Base-by-base conservation (phyloP, 2,797 vertebrate genomes). In the Remorina albescens region DNA sequence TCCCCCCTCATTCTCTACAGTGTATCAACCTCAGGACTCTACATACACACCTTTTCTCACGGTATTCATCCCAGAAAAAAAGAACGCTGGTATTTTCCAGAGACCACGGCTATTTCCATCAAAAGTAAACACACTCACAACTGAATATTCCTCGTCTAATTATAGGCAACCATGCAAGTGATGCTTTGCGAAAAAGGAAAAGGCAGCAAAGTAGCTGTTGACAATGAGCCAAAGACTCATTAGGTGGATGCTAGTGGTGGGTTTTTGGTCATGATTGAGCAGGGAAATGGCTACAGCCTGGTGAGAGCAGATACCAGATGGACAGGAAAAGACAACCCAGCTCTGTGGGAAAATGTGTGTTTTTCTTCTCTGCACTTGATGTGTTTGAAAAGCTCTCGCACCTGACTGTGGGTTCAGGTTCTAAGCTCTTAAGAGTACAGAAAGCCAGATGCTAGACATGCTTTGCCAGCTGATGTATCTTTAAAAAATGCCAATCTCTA, bases 321-420 rank as follows among this genome's bases (percentile, higher is more conserved):
- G 67, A 62, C 54, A 44, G 28, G 16, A 53, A 56, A 18, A 69
- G 46, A 73, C 39, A 58, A 34, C 49, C 57, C 53, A 39, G 26
- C 23, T 67, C 30, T 47, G 21, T 42, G 6, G 18, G 44, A 5
- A 51, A 65, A 61, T 58, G 42, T 32, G 2, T 23, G 37, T 53
- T 63, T 64, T 37, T 53, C 15, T 53, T 50, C 25, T 7, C 10
- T 63, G 53, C 34, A n/a, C 37, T 51, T 37, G 18, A 25, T 55
- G 9, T 44, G 59, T 80, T 76, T 76, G 67, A 78, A 75, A 73
- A 73, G 26, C 37, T 62, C 47, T 53, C 15, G 5, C 21, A 74
- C 65, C 53, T 67, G 75, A 84, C 63, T 49, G 58, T 39, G 30
- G 21, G 44, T 64, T 81, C 34, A 32, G 44, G 30, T 63, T 69